Conservation (phyloP, 2,888 invertebrate species). For the Acanthococcus lagerstroemiae region DNA sequence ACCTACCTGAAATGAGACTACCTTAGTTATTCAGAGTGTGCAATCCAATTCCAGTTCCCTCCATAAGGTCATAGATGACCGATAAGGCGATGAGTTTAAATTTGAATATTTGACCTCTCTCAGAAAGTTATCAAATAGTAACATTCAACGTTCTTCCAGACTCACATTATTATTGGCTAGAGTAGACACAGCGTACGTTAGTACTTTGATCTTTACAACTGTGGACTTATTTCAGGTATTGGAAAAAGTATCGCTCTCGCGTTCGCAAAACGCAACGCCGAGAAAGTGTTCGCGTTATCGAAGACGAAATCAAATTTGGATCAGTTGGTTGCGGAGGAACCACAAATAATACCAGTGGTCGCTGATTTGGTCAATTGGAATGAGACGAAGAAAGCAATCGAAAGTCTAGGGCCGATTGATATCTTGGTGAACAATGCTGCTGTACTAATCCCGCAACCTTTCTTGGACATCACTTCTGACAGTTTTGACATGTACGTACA, state of each 20-base stretch:
- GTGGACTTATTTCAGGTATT: no score
- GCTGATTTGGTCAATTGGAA: slow-evolving; percentile 70
- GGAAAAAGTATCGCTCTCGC: slow-evolving; percentile 13
- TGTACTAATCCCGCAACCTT: slow-evolving; percentile 56
- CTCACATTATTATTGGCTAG: no score
- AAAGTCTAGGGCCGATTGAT: slow-evolving; percentile 58
- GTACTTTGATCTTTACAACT: no score
- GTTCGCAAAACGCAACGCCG: slow-evolving; percentile 12
- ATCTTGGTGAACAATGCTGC: slow-evolving; percentile 85
- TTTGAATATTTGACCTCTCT: no score
- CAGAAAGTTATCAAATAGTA: no score
- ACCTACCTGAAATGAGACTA: no score
- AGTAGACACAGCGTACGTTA: no score
- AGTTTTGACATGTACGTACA: slow-evolving; percentile 57
- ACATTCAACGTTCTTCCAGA: no score
- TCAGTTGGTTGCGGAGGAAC: slow-evolving; percentile 1
- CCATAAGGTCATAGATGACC: no score
- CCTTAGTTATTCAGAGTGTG: no score
- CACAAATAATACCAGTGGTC: slow-evolving; percentile 49
- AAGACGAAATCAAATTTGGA: slow-evolving; percentile 21
- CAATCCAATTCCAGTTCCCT: no score
- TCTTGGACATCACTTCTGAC: slow-evolving; percentile 56
- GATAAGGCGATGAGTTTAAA: no score
- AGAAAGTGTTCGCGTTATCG: slow-evolving; percentile 22
- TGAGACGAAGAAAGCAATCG: slow-evolving; percentile 51